Percentiles rank a stretch among this genome's conserved stretches.
phyloP scores from a whole-genome alignment of 2,113 vertebrate genomes.

The Gobius niger region DNA sequence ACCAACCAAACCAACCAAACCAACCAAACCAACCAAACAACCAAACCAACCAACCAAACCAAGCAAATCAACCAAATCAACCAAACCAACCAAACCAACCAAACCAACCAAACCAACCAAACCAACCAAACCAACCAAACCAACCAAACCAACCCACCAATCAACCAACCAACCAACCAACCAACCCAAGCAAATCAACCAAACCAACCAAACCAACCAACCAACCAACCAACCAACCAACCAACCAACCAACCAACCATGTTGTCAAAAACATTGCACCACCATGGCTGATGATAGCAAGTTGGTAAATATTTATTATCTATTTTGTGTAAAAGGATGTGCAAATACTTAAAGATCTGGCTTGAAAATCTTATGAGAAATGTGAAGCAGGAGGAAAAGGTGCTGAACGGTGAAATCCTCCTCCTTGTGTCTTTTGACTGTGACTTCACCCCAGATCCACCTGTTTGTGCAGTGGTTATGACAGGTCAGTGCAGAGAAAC shows the following conservation, averaged over 20 bases:
- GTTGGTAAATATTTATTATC: conserved; percentile 20
- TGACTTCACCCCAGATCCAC: conserved; percentile 54
- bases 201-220: too few species aligned
- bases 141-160: too few species aligned
- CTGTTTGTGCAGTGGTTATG: conserved; percentile 67
- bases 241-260: neutral
- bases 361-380: conserved; percentile 32
- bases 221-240: too few species aligned
- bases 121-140: too few species aligned
- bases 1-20: too few species aligned
- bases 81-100: too few species aligned
- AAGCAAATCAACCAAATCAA: too few species aligned
- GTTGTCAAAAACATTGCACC: neutral
- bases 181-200: too few species aligned
- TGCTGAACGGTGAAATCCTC: conserved; percentile 45
- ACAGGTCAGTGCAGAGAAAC: conserved; percentile 67
- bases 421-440: conserved; percentile 49
- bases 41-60: too few species aligned
- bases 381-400: conserved; percentile 40
- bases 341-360: conserved; percentile 34
- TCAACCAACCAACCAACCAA: too few species aligned
- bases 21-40: too few species aligned
- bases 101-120: too few species aligned
- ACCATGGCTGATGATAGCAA: conserved; percentile 1
- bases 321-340: conserved; percentile 53